Percentiles rank a stretch among this genome's conserved stretches.
Conservation (phyloP, 2,113 vertebrate genomes). For the Leucoraja erinaceus region DNA sequence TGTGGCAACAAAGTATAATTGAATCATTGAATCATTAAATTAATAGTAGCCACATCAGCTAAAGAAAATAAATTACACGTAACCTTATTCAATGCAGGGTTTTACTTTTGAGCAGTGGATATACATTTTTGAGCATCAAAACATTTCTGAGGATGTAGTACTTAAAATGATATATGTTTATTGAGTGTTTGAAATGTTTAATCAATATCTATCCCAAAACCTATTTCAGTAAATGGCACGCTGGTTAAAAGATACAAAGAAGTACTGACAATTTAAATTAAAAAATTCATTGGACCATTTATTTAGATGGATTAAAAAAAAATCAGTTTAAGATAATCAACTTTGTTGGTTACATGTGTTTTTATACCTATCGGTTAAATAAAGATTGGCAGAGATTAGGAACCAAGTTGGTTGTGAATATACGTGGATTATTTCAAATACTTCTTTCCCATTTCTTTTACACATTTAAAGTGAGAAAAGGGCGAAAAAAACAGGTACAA, state of each 20-base stretch:
- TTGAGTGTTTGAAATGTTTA: too few species aligned
- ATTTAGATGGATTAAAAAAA: not conserved
- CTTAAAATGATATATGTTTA: too few species aligned
- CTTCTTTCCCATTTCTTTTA: not conserved
- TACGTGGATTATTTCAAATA: not conserved
- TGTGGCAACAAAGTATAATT: too few species aligned
- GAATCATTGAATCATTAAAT: too few species aligned
- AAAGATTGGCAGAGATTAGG: not conserved
- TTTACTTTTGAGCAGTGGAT: not conserved
- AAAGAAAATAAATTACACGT: not conserved
- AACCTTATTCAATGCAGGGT: not conserved
- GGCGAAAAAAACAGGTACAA: not conserved
- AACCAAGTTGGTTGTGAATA: not conserved
- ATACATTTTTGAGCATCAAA: not conserved
- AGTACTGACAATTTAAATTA: not conserved
- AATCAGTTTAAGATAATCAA: not conserved
- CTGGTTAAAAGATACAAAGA: not conserved
- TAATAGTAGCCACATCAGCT: not conserved
- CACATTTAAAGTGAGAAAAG: not conserved
- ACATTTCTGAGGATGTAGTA: not conserved
- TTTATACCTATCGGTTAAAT: not conserved
- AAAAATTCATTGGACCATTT: not conserved
- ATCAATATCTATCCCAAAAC: not conserved
- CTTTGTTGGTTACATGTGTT: not conserved
- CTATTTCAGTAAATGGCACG: not conserved